Evolutionary conservation across 2,797 vertebrate genomes (phyloP), one percentile per base, ranked within the genome.

Genomic region (Phrynocephalus forsythii): DNA sequence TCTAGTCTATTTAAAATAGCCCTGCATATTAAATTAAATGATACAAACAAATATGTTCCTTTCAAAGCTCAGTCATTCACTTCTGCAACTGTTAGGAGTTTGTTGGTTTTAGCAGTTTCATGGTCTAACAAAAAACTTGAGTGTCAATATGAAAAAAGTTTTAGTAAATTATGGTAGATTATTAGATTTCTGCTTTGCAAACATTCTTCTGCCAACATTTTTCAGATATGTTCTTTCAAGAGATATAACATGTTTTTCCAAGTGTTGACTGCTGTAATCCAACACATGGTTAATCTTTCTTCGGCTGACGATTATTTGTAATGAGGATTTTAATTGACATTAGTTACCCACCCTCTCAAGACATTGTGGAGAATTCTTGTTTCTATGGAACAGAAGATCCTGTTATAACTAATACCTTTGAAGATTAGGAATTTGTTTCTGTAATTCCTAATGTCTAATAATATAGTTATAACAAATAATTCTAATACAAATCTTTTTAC

Each of bases 221-320:
- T 18, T 84, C 68, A 10, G 67, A 30, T 38, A 30, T 38, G 26
- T 76, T 88, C n/a, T 30, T 87, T 87, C 77, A 85, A 28, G 60
- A 85, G 76, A 76, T 6, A n/a, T 11, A 56, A 60, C 30, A 15
- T 38, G 11, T 82, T 69, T 83, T 84, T 83, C 86, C 80, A 67
- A 63, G 79, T 22, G 0, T 56, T 93, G 83, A 81, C 79, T 44
- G 50, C 90, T 87, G 75, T 71, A 79, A 87, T 85, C 63, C 79
- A 69, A 86, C 38, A 71, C 1, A 69, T 38, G 56, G 10, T 82
- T 85, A 88, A 88, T 91, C 1, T 1, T 90, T 73, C 84, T 83
- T 93, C 89, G 88, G 76, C 13, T 79, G 78, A 66, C 86, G 90
- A 86, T 89, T 86, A 90, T 82, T 92, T 90, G 63, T 90, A 92